Conservation (phyloP, 2,113 vertebrate species). For the Phainopepla nitens region DNA sequence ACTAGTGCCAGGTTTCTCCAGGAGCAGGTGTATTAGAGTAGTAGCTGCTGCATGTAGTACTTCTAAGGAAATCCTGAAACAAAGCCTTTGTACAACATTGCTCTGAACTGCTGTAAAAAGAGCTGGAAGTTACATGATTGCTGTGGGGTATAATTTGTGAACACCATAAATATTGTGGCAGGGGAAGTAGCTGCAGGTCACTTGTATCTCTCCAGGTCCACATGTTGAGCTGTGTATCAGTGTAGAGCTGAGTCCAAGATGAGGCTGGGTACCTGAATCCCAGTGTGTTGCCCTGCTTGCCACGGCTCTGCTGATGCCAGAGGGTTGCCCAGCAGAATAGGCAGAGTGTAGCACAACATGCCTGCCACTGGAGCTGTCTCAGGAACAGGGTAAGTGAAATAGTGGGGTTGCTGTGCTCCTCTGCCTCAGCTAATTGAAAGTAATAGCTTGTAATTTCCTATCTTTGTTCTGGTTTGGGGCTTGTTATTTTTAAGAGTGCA, state of each 20-base stretch:
- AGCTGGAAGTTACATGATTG: neutral
- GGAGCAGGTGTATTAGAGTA: neutral
- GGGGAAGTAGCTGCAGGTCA: neutral
- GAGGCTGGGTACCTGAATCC: neutral
- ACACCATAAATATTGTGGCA: neutral
- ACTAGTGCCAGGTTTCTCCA: neutral
- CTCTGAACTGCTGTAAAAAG: neutral
- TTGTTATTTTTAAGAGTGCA: neutral
- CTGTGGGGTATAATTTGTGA: neutral
- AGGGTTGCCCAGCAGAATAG: neutral
- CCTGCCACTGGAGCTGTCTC: neutral
- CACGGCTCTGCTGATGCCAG: neutral
- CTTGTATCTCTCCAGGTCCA: neutral
- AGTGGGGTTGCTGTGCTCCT: neutral
- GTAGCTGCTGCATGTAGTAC: neutral
- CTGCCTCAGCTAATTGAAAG: neutral
- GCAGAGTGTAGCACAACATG: accelerated
- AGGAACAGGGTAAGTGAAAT: neutral
- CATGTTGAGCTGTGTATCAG: neutral
- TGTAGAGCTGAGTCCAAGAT: neutral
- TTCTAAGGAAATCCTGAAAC: neutral
- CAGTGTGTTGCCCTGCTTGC: neutral
- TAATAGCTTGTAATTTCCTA: neutral
- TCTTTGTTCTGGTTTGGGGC: neutral
- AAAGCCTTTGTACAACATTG: neutral